These are phyloP conservation scores for Eublepharis macularius DNA, from an alignment of 2,113 vertebrate genomes.

Conservation along the genomic window DNA sequence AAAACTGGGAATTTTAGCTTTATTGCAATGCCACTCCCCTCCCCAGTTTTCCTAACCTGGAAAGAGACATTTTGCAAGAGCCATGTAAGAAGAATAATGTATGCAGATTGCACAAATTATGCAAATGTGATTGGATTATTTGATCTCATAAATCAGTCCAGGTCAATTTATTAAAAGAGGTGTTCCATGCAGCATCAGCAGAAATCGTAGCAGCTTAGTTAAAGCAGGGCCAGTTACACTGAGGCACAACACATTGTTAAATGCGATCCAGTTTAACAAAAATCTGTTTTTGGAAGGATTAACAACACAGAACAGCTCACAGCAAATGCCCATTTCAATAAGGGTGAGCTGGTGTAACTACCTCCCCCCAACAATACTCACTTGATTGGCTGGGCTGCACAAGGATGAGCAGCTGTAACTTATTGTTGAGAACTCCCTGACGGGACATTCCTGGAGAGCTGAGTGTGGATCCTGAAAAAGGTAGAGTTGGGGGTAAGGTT, in stretches of 20 bases:
- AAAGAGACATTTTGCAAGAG: neutral
- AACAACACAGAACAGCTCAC: neutral
- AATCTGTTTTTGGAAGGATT: neutral
- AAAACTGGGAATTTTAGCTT: neutral
- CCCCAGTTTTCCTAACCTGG: neutral
- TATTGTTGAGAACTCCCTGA: too few relatives aligned
- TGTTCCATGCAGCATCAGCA: neutral
- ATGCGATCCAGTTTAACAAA: neutral
- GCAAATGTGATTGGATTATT: constrained; percentile 22
- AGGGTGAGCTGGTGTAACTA: too few relatives aligned
- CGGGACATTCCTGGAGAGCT: too few relatives aligned
- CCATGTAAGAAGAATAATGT: neutral
- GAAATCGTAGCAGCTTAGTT: neutral
- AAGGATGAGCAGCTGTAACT: too few relatives aligned
- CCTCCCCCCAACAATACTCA: too few relatives aligned
- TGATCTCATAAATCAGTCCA: constrained; percentile 1
- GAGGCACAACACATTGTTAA: too few relatives aligned
- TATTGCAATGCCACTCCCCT: neutral
- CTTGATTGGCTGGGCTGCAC: too few relatives aligned
- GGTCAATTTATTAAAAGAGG: neutral
- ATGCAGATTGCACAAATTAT: constrained; percentile 21
- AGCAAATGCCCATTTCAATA: too few relatives aligned
- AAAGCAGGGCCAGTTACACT: neutral
- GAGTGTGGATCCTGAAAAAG: too few relatives aligned
- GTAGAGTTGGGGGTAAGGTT: too few relatives aligned